Evolutionary conservation across 2,888 invertebrate genomes (phyloP).

Genomic region (Philonicus albiceps): DNA sequence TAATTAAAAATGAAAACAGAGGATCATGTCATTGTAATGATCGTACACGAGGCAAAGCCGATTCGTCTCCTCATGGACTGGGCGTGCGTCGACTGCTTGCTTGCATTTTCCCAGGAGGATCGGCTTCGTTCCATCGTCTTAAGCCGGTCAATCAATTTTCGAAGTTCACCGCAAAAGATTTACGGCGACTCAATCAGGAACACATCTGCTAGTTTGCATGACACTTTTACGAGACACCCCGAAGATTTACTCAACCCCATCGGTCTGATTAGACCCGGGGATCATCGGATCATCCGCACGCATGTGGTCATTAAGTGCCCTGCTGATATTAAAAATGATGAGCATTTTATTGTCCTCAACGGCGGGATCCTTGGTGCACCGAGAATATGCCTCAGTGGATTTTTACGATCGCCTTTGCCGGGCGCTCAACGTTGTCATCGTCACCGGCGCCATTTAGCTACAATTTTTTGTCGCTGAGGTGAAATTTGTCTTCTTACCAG

Average conservation of each 20-base stretch:
- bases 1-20: constrained; percentile 36
- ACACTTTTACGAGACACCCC: constrained; percentile 26
- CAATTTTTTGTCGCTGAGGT: neutral
- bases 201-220: neutral
- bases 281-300: neutral
- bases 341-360: neutral
- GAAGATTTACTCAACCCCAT: constrained; percentile 6
- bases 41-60: neutral
- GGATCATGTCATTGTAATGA: neutral
- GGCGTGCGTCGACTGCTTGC: neutral
- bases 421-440: neutral
- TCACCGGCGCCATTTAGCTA: neutral
- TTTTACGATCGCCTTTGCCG: neutral
- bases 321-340: neutral
- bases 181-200: neutral
- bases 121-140: neutral
- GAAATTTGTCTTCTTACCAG: neutral
- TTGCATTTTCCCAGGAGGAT: neutral
- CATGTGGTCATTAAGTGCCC: neutral
- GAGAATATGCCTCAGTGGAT: neutral
- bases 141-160: neutral
- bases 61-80: neutral
- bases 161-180: neutral
- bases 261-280: neutral
- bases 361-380: neutral